These are phyloP conservation scores for Salvelinus sp. DNA, from an alignment of 2,113 vertebrate genomes.

Conservation along the genomic window DNA sequence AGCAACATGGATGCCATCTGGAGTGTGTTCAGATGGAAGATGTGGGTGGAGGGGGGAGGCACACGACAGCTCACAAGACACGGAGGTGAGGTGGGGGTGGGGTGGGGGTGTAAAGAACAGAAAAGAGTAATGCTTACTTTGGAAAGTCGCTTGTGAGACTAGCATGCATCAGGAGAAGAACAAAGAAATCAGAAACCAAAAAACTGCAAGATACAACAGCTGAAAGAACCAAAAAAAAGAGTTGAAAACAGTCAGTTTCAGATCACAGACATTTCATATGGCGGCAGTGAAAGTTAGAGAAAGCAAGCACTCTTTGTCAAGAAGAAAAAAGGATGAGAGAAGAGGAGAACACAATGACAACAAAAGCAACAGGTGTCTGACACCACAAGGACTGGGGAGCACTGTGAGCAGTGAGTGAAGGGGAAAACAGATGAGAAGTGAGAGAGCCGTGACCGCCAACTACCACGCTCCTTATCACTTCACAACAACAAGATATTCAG, in stretches of 20 bases:
- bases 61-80: conserved; percentile 59
- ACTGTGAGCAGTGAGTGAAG: background rate
- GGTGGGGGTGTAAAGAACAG: conserved; percentile 68
- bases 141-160: conserved; percentile 98
- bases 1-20: conserved; percentile 26
- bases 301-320: conserved; percentile 33
- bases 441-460: background rate
- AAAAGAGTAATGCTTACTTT: conserved; percentile 96
- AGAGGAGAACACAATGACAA: conserved; percentile 20
- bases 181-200: conserved; percentile 70
- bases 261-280: conserved; percentile 64
- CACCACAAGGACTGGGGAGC: background rate
- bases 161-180: conserved; percentile 89
- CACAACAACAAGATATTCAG: background rate
- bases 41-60: conserved; percentile 35
- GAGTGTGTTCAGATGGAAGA: conserved; percentile 39
- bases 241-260: conserved; percentile 61
- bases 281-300: conserved; percentile 45
- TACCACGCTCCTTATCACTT: background rate
- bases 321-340: conserved; percentile 15
- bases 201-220: conserved; percentile 52
- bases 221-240: conserved; percentile 60
- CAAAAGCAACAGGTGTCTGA: conserved; percentile 26
- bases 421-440: background rate
- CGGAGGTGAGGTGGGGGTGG: conserved; percentile 12